phyloP scores from a whole-genome alignment of 2,888 invertebrate genomes.

The Noctua janthe region DNA sequence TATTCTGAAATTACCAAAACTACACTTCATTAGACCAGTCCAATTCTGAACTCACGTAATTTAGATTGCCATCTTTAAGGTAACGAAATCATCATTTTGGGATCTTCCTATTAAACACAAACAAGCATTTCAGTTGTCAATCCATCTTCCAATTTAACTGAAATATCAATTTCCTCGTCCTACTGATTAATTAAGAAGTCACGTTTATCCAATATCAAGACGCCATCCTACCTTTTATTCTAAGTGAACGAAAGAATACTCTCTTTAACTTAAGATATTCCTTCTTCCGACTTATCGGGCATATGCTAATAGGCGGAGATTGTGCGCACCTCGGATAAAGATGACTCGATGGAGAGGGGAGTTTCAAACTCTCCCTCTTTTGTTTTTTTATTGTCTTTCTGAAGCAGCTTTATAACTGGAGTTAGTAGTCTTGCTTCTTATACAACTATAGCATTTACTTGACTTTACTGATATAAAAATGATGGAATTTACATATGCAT shows the following conservation, averaged over 20 bases:
- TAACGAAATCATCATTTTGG: background rate
- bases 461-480: too few species aligned
- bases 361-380: constrained; percentile 29
- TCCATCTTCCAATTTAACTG: too few species aligned
- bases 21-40: too few species aligned
- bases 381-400: constrained; percentile 34
- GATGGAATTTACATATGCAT: background rate
- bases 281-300: constrained; percentile 47
- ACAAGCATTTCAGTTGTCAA: background rate
- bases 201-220: constrained; percentile 25
- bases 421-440: background rate
- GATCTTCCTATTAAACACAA: background rate
- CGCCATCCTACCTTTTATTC: constrained; percentile 5
- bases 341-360: constrained; percentile 30
- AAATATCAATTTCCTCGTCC: background rate
- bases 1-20: too few species aligned
- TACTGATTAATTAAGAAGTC: background rate
- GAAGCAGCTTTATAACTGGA: background rate
- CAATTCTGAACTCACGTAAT: background rate
- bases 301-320: constrained; percentile 62
- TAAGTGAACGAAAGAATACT: constrained; percentile 43
- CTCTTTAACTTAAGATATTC: constrained; percentile 52
- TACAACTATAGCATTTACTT: background rate
- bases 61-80: background rate
- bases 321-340: constrained; percentile 51